Evolutionary conservation across 35 echinoderm and acorn worm species (phyloP).

Genomic region (Patiria miniata): DNA sequence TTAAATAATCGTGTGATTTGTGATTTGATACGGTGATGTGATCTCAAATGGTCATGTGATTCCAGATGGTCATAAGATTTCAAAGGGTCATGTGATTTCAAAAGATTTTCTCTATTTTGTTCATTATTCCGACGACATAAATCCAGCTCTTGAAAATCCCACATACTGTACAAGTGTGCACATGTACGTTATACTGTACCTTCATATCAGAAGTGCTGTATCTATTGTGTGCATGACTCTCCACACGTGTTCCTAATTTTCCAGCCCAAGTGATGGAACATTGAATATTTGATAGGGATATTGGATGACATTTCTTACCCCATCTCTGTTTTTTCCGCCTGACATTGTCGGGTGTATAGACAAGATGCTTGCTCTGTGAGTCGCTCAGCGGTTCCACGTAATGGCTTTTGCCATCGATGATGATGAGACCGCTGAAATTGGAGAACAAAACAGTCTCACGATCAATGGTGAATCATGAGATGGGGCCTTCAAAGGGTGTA

Average conservation of each 20-base stretch:
- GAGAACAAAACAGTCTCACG: background rate
- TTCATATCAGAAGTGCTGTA: no score
- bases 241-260: background rate
- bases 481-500: background rate
- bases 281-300: background rate
- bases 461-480: no score
- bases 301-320: slow-evolving; percentile 11
- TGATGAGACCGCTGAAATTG: slow-evolving; percentile 55
- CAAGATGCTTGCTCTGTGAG: slow-evolving; percentile 45
- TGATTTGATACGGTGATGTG: no score
- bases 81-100: no score
- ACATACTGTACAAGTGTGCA: no score
- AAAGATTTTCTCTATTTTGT: no score
- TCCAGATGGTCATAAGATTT: no score
- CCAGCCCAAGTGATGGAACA: background rate
- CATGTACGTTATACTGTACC: no score
- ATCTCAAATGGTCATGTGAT: no score
- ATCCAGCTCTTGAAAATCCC: no score
- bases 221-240: background rate
- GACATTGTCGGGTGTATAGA: slow-evolving; percentile 59
- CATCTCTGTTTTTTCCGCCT: slow-evolving; percentile 51
- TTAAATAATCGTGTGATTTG: no score
- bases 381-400: slow-evolving; percentile 61
- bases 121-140: no score
- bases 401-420: slow-evolving; percentile 35